Conservation (phyloP, 2,113 vertebrate genomes). For the rat (Rattus norvegicus) region DNA sequence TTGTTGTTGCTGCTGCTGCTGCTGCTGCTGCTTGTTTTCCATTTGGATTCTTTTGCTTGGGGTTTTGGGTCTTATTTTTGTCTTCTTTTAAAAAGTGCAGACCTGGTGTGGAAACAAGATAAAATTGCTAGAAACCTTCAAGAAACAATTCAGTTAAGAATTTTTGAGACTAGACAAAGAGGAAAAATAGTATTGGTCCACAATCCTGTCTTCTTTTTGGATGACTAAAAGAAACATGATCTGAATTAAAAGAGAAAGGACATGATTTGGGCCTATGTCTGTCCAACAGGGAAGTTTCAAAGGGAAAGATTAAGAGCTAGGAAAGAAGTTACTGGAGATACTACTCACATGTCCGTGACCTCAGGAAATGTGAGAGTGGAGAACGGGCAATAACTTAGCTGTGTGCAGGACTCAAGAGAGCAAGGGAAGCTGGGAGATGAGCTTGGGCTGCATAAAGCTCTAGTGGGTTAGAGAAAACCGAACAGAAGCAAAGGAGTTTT, state of each 20-base stretch:
- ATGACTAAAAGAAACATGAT: neutral
- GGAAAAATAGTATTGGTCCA: conserved; percentile 38
- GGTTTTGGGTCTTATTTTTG: neutral
- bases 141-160: neutral
- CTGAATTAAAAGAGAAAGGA: neutral
- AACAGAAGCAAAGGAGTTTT: neutral
- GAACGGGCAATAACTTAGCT: neutral
- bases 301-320: neutral
- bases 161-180: conserved; percentile 44
- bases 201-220: neutral
- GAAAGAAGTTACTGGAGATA: neutral
- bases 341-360: neutral
- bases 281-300: neutral
- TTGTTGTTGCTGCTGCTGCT: neutral
- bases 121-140: conserved; percentile 25
- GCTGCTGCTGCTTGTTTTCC: neutral
- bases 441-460: neutral
- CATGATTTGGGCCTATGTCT: neutral
- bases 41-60: neutral
- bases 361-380: neutral
- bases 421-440: neutral
- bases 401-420: neutral
- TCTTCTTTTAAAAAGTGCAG: conserved; percentile 36
- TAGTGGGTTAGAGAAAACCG: neutral
- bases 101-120: neutral